Conservation (phyloP, 1,140 invertebrate species). For the Agrilus planipennis region DNA sequence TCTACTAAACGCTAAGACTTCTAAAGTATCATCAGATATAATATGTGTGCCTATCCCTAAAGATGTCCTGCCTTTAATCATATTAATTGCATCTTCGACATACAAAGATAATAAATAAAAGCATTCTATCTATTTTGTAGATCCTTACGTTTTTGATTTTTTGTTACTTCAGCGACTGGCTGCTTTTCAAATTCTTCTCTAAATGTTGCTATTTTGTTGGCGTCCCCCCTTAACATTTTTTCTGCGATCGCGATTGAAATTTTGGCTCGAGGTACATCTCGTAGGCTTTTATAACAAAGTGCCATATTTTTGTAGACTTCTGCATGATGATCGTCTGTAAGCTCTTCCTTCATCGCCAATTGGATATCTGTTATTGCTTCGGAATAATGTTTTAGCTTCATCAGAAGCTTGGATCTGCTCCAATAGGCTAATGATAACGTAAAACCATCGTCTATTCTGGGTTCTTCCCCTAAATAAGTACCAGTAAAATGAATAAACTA, state of each 20-base stretch:
- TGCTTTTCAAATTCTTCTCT: no score
- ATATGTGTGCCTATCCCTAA: no score
- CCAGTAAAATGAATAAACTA: no score
- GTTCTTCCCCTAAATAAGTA: slow-evolving; percentile 35
- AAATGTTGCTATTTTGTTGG: no score
- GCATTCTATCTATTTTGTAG: no score
- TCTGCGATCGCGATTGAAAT: slow-evolving; percentile 46
- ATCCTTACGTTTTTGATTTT: no score
- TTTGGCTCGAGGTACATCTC: slow-evolving; percentile 39
- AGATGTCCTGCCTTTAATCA: no score
- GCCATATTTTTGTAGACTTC: slow-evolving; percentile 51
- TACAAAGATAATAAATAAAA: no score
- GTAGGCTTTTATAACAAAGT: slow-evolving; percentile 45
- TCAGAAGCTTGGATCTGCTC: slow-evolving; percentile 43
- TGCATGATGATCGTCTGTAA: slow-evolving; percentile 40
- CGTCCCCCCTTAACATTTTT: slow-evolving; percentile 33
- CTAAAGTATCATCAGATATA: no score
- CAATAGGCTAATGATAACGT: slow-evolving; percentile 47
- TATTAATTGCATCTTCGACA: no score
- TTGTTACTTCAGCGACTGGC: no score
- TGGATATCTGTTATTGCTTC: slow-evolving; percentile 49
- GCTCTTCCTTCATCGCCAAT: slow-evolving; percentile 43
- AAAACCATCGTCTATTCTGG: slow-evolving; percentile 43
- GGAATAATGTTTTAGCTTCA: slow-evolving; percentile 37
- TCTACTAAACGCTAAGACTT: no score